Base-by-base conservation (phyloP, 1,140 invertebrate species). In the Galleria mellonella region DNA sequence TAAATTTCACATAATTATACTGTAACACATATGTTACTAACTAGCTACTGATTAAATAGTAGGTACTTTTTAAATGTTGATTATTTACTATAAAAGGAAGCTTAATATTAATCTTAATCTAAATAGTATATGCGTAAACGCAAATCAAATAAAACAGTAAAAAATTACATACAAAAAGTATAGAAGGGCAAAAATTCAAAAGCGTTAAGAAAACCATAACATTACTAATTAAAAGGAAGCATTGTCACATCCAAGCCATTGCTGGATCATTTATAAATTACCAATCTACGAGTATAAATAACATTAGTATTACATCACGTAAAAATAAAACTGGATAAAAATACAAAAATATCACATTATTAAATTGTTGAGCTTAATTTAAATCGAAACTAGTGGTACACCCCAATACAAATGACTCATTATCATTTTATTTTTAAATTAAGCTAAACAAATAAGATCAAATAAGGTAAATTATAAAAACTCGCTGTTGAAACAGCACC, bases 331-430 rank as follows among this genome's bases (percentile, higher is more conserved):
- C 61, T 63, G 71, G 65, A 71, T 70, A 54, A 78, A 76, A 66
- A 78, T 72, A 70, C 73, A 66, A 84, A 86, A 86, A 86, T 87
- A 86, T 87, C 83, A 86, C 85, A 87, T 75, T 74, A 81, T 75
- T 82, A 85, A 61, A 72, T 23, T 76, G 81, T 85, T 83, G 81
- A 86, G 83, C 83, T 86, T 81, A 84, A 86, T 86, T 86, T 75
- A 83, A 85, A 78, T 67, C 43, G 43, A 71, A 65, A 57, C 46
- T 43, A 42, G 44, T 35, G 2, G 43, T 57, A 44, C 62, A 65
- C 63, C 66, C 67, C 56, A 57, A 58, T 52, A 47, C 54, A 67
- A 56, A 23, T 23, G n/a, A n/a, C n/a, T n/a, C n/a, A n/a, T n/a
- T n/a, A n/a, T n/a, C n/a, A n/a, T 62, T 28, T 41, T 55, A 48